These are phyloP conservation scores for Leptatherina wallacei DNA, from an alignment of 2,797 vertebrate genomes.

Conservation along the genomic window DNA sequence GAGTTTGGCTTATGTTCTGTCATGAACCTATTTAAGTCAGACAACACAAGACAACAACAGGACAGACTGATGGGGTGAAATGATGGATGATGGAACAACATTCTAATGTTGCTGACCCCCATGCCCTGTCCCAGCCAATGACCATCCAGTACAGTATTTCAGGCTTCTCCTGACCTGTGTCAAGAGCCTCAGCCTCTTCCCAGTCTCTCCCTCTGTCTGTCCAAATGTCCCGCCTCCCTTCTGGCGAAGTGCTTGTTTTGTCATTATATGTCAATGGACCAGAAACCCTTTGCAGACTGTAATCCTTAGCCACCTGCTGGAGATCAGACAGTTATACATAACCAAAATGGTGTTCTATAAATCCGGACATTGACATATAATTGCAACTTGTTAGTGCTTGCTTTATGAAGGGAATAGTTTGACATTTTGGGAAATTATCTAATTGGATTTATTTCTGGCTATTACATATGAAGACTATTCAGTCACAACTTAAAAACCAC, in stretches of 20 bases:
- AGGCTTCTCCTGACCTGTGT: constrained; percentile 80
- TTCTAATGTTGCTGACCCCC: constrained; percentile 13
- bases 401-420: constrained; percentile 14
- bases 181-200: constrained; percentile 78
- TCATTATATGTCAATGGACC: constrained; percentile 83
- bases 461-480: neutral
- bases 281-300: constrained; percentile 77
- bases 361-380: constrained; percentile 81
- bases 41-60: constrained; percentile 38
- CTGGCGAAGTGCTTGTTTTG: constrained; percentile 74
- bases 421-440: constrained; percentile 27
- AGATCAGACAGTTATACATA: constrained; percentile 71
- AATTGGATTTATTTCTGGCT: neutral
- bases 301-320: constrained; percentile 78
- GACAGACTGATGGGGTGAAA: constrained; percentile 68
- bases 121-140: constrained; percentile 62
- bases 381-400: constrained; percentile 44
- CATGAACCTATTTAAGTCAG: constrained; percentile 61
- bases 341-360: constrained; percentile 49
- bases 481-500: neutral
- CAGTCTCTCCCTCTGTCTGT: constrained; percentile 81
- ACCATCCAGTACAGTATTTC: constrained; percentile 54
- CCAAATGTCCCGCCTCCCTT: constrained; percentile 77
- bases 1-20: constrained; percentile 34
- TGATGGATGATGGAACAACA: constrained; percentile 66